These are phyloP conservation scores for Eutrigla gurnardus DNA, from an alignment of 2,797 vertebrate genomes.

Conservation along the genomic window DNA sequence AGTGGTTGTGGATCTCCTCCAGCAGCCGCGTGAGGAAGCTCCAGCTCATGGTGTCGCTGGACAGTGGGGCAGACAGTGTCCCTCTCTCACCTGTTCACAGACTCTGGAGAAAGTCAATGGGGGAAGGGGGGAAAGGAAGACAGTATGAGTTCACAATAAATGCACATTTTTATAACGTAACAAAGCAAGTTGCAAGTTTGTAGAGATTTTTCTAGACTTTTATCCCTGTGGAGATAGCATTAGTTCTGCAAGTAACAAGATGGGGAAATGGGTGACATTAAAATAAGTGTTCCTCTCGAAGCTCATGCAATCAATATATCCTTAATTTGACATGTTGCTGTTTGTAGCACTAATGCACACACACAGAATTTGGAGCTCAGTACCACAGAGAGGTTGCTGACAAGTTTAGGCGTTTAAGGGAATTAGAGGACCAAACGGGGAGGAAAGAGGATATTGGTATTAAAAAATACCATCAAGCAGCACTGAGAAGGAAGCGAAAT, in stretches of 20 bases:
- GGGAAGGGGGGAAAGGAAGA: slow-evolving; percentile 13
- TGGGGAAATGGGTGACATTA: slow-evolving; percentile 47
- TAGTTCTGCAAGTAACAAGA: slow-evolving; percentile 30
- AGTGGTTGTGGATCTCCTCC: slow-evolving; percentile 99
- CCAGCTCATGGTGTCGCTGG: slow-evolving; percentile 97
- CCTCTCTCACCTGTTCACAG: slow-evolving; percentile 87
- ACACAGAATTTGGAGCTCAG: slow-evolving; percentile 31
- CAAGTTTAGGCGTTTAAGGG: slow-evolving; percentile 67
- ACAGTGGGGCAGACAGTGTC: slow-evolving; percentile 87
- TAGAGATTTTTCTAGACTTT: slow-evolving; percentile 15
- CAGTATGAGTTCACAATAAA: slow-evolving; percentile 6
- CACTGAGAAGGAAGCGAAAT: slow-evolving; percentile 68
- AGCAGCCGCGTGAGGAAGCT: slow-evolving; percentile 98
- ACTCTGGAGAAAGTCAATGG: slow-evolving; percentile 75
- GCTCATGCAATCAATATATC: slow-evolving; percentile 35
- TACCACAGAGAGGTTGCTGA: slow-evolving; percentile 56
- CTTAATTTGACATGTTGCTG: slow-evolving; percentile 59
- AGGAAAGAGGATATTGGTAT: slow-evolving; percentile 75
- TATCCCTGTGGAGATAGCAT: slow-evolving; percentile 29
- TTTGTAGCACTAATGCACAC: slow-evolving; percentile 35
- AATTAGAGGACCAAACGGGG: slow-evolving; percentile 68
- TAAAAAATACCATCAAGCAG: slow-evolving; percentile 72
- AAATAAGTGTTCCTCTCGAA: slow-evolving; percentile 54
- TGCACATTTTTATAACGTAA: slow-evolving; percentile 13
- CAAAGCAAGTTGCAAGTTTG: slow-evolving; percentile 17